Percentiles rank a stretch among this genome's conserved stretches.
Conservation (phyloP, 2,113 vertebrate genomes). For the Gopherus flavomarginatus region DNA sequence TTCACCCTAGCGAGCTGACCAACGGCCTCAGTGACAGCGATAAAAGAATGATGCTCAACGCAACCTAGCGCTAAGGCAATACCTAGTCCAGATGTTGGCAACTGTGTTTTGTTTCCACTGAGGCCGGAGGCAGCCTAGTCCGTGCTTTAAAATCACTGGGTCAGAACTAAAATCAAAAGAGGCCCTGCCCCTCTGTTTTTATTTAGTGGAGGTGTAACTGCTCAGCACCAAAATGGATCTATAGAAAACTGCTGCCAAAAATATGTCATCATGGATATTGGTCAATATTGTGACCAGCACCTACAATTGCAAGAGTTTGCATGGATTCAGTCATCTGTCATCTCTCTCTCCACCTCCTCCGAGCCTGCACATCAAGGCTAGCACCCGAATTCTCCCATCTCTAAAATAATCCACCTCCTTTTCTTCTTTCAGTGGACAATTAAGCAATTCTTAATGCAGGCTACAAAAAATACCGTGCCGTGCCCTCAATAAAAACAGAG, state of each 20-base stretch:
- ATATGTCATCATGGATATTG: constrained; percentile 7
- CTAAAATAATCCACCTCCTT: not conserved
- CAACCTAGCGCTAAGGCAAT: not conserved
- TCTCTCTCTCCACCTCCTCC: not conserved
- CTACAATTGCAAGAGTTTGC: not conserved
- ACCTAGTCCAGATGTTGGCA: constrained; percentile 2
- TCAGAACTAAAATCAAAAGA: constrained; percentile 27
- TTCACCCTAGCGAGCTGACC: not conserved
- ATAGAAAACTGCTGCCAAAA: constrained; percentile 22
- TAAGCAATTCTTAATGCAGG: not conserved
- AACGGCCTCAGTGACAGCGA: not conserved
- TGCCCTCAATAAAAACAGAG: constrained; percentile 14
- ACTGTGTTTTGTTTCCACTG: constrained; percentile 18
- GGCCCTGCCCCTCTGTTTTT: not conserved
- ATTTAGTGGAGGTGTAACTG: not conserved
- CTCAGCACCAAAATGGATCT: not conserved
- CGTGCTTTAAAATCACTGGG: constrained; percentile 34
- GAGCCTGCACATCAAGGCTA: not conserved
- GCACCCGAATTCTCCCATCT: not conserved
- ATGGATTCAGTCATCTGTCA: not conserved
- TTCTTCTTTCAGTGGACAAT: not conserved
- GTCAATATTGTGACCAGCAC: constrained; percentile 7
- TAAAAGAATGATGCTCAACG: not conserved
- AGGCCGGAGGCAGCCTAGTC: not conserved
- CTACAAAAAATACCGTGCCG: not conserved